Conservation (phyloP, 2,797 vertebrate species). For the Monodelphis domestica region DNA sequence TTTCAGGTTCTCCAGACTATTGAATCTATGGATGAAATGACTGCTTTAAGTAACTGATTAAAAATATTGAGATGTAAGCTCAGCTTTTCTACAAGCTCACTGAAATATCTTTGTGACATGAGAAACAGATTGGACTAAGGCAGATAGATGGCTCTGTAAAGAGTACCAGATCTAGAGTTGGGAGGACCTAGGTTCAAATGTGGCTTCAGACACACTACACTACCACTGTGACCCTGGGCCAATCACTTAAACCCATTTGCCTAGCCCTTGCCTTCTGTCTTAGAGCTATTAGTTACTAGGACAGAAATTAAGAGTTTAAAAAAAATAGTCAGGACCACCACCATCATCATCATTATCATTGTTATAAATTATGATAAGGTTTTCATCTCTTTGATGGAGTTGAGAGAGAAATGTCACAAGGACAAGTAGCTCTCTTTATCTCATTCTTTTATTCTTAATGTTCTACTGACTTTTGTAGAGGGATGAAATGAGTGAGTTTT, state of each 20-base stretch:
- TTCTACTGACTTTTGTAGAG: background rate
- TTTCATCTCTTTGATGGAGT: background rate
- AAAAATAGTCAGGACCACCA: background rate
- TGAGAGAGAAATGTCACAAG: background rate
- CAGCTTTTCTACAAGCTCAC: too few species aligned
- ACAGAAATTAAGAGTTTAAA: too few species aligned
- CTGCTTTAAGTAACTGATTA: background rate
- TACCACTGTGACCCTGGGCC: background rate
- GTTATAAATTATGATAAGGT: background rate
- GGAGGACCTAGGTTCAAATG: background rate
- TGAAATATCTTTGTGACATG: too few species aligned
- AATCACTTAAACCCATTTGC: background rate
- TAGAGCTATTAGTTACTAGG: too few species aligned
- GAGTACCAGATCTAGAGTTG: background rate
- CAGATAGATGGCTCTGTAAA: background rate
- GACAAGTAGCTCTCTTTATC: background rate
- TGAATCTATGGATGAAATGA: background rate
- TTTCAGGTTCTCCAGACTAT: background rate
- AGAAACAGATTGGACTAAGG: too few species aligned
- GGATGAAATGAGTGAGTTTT: background rate
- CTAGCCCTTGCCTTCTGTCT: too few species aligned
- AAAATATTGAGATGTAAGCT: background rate
- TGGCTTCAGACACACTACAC: background rate
- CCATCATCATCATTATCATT: background rate
- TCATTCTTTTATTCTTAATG: background rate